These are phyloP conservation scores for Camelus bactrianus DNA, from an alignment of 2,113 vertebrate genomes.

Conservation along the genomic window DNA sequence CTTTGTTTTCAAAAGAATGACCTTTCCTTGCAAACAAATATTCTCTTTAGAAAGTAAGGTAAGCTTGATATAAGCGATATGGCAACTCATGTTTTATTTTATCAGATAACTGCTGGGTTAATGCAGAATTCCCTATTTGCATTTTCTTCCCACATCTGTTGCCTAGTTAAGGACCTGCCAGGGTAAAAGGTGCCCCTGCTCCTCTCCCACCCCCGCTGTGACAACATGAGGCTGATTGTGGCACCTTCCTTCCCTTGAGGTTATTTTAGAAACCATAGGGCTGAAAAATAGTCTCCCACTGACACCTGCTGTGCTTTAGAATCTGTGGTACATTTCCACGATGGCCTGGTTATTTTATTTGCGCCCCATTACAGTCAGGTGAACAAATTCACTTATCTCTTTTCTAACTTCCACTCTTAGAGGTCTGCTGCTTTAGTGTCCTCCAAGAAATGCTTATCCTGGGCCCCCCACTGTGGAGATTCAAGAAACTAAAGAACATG, in stretches of 20 bases:
- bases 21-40: constrained; percentile 40
- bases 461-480: not conserved
- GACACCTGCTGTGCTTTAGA: not conserved
- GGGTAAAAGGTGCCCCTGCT: not conserved
- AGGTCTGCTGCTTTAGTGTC: not conserved
- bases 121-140: not conserved
- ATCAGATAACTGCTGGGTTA: not conserved
- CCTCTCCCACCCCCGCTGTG: not conserved
- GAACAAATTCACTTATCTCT: not conserved
- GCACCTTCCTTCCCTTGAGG: not conserved
- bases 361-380: not conserved
- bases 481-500: not conserved
- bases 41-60: constrained; percentile 51
- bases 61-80: not conserved
- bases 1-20: constrained; percentile 48
- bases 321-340: not conserved
- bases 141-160: not conserved
- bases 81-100: not conserved
- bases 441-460: not conserved
- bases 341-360: not conserved
- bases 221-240: not conserved
- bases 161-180: not conserved
- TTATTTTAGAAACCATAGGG: not conserved
- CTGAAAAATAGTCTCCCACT: not conserved
- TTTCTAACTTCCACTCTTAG: not conserved